phyloP scores from a whole-genome alignment of 2,888 invertebrate species.

The Eristalis pertinax region DNA sequence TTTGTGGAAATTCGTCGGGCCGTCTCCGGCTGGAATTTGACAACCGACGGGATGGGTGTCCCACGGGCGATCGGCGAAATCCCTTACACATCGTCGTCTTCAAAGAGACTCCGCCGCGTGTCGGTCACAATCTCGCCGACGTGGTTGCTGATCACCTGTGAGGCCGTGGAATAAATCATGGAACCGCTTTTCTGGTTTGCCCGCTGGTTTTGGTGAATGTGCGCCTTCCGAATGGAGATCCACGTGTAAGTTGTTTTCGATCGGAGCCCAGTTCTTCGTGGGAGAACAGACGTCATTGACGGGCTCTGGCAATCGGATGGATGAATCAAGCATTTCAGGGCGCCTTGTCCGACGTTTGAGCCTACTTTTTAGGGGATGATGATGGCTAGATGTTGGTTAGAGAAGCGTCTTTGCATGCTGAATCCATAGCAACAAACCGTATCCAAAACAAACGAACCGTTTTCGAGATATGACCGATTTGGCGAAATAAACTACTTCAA shows the following conservation, averaged over 20 bases:
- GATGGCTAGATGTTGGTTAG: no score
- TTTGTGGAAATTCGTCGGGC: neutral
- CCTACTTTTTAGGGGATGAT: no score
- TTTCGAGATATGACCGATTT: no score
- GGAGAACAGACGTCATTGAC: neutral
- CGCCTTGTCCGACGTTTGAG: no score
- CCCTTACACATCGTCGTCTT: neutral
- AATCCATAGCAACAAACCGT: no score
- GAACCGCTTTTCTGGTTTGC: neutral
- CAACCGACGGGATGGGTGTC: neutral
- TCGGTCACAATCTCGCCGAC: neutral
- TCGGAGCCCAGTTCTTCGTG: neutral
- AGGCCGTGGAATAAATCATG: neutral
- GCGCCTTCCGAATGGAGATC: neutral
- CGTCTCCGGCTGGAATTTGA: neutral
- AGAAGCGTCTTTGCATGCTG: no score
- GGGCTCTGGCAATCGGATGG: neutral
- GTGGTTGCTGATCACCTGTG: neutral
- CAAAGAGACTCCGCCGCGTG: neutral
- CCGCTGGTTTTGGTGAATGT: neutral
- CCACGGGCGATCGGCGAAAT: neutral
- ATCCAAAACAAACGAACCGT: no score
- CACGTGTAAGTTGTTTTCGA: neutral
- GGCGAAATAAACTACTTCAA: no score
- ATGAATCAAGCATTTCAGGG: no score